These are phyloP conservation scores for Naso thynnoides DNA, from an alignment of 2,797 vertebrate genomes.

Conservation along the genomic window DNA sequence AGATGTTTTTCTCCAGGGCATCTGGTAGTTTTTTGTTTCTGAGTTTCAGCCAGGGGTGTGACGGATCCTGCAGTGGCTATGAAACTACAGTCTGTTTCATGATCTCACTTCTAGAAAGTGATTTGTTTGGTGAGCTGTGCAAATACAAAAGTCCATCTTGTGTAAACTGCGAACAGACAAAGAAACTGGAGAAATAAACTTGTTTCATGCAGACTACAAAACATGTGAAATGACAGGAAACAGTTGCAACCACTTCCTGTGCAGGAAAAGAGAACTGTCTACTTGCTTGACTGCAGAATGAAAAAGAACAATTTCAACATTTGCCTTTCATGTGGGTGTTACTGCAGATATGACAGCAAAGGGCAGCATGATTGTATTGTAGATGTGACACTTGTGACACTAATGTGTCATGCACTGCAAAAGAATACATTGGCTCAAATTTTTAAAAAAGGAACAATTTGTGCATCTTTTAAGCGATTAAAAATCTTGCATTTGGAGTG, in stretches of 20 bases:
- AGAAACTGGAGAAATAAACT: not conserved
- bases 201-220: not conserved
- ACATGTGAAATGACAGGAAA: slow-evolving; percentile 30
- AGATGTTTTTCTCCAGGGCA: slow-evolving; percentile 2
- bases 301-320: slow-evolving; percentile 7
- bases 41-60: not conserved
- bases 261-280: slow-evolving; percentile 46
- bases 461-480: not conserved
- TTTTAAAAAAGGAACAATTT: not conserved
- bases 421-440: not conserved
- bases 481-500: no score
- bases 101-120: not conserved
- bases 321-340: not conserved
- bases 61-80: not conserved
- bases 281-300: not conserved
- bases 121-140: not conserved
- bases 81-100: not conserved
- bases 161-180: not conserved
- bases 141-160: not conserved
- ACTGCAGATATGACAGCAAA: slow-evolving; percentile 14
- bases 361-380: not conserved
- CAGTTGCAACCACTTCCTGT: slow-evolving; percentile 63
- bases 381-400: not conserved
- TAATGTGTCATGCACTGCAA: not conserved
- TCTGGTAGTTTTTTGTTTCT: slow-evolving; percentile 14